A percentile compares a stretch with the other conserved stretches of the same genome.
Conservation (phyloP, 1,140 invertebrate species). For the Meloidogyne floridensis region DNA sequence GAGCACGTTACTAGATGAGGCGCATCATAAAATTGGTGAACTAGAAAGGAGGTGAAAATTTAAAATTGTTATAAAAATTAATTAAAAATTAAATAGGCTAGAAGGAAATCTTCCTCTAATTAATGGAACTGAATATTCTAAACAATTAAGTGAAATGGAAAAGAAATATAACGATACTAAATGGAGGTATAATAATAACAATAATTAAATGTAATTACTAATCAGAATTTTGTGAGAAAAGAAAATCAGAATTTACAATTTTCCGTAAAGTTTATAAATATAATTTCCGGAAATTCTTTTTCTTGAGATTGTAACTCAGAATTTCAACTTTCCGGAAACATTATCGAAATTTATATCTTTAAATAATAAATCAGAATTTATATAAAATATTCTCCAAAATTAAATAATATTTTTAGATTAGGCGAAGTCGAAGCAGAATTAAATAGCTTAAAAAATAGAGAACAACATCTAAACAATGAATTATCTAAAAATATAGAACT, state of each 20-base stretch:
- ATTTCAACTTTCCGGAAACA: too few relatives aligned
- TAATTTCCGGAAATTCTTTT: too few relatives aligned
- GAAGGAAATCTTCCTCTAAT: neutral
- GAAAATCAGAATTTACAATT: too few relatives aligned
- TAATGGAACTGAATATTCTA: slow-evolving; percentile 2
- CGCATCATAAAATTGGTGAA: slow-evolving; percentile 44
- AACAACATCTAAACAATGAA: neutral
- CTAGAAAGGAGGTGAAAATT: slow-evolving; percentile 21
- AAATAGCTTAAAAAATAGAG: neutral
- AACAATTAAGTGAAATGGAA: neutral
- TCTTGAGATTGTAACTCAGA: too few relatives aligned
- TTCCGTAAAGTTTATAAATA: too few relatives aligned
- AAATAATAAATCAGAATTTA: too few relatives aligned
- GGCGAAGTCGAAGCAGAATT: slow-evolving; percentile 33
- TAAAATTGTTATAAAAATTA: neutral
- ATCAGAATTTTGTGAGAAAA: too few relatives aligned
- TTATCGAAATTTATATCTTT: too few relatives aligned
- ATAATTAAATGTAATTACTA: neutral
- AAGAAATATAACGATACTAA: slow-evolving; percentile 27
- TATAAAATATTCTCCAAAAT: too few relatives aligned
- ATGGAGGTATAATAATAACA: slow-evolving; percentile 17
- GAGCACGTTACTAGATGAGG: slow-evolving; percentile 38
- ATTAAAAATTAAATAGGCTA: neutral
- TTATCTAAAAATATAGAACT: slow-evolving; percentile 23
- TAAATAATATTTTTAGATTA: neutral